A percentile compares a stretch with the other conserved stretches of the same genome.
These are phyloP conservation scores for Ctenopoma multispine DNA, from an alignment of 2,797 vertebrate genomes.

Conservation along the genomic window DNA sequence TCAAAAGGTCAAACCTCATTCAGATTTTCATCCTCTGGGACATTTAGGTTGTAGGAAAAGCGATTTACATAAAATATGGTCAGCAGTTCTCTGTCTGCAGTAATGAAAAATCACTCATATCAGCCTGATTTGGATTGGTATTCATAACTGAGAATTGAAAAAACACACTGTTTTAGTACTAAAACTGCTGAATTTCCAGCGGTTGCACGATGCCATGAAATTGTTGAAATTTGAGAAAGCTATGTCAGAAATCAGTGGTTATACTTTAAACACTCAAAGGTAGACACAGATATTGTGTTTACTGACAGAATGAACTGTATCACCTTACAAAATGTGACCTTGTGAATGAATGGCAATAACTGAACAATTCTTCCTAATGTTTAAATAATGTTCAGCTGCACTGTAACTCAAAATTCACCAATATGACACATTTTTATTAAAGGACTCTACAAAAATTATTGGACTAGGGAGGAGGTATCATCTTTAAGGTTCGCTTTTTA, in stretches of 20 bases:
- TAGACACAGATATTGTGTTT: conserved; percentile 28
- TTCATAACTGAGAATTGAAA: conserved; percentile 29
- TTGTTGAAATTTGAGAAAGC: conserved; percentile 26
- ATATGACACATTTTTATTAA: conserved; percentile 1
- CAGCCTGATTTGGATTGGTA: conserved; percentile 20
- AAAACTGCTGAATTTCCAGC: conserved; percentile 10
- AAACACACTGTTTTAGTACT: conserved; percentile 13
- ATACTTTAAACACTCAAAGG: conserved; percentile 17
- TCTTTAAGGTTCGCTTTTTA: neutral
- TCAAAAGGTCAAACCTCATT: conserved; percentile 68
- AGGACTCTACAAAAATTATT: neutral
- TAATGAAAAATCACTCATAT: conserved; percentile 34
- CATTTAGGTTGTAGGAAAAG: conserved; percentile 44
- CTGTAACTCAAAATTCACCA: neutral
- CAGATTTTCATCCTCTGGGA: conserved; percentile 61
- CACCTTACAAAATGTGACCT: conserved; percentile 38
- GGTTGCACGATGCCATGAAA: conserved; percentile 33
- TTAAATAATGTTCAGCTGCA: conserved; percentile 28
- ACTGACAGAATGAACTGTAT: conserved; percentile 42
- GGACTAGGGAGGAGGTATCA: neutral
- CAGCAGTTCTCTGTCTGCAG: conserved; percentile 49
- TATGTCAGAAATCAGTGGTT: conserved; percentile 20
- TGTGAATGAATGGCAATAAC: conserved; percentile 13
- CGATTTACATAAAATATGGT: conserved; percentile 69
- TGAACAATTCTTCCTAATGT: neutral